Evolutionary conservation across 2,113 vertebrate species (phyloP), one percentile per base, ranked within the genome.

Genomic region (Proterorhinus semilunaris): DNA sequence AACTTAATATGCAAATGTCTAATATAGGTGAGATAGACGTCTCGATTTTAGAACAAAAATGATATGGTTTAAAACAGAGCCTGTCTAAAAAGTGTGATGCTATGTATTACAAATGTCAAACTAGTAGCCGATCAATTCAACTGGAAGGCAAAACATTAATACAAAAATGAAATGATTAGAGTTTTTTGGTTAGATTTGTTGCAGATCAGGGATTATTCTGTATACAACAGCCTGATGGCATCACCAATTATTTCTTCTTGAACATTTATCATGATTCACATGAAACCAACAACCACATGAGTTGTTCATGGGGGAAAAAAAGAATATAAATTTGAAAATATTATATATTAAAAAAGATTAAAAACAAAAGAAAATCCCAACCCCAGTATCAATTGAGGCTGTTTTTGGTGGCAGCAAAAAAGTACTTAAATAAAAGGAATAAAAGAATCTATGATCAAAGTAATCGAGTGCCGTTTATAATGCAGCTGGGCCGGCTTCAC

Each of bases 151-250:
- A 78, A 85, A 81, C 71, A 82, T 64, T 15, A 85, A 83, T 81
- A 77, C 84, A 49, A 1, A 57, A 27, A 21, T 47, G 7, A 57
- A 57, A 27, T 17, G 21, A 36, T 10, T 90, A 81, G 27, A 36
- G 7, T 16, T 92, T 96, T 98, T 97, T 97, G 94, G 95, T 98
- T 97, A 95, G 93, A 96, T 96, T 94, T 94, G 91, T 94, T 92
- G 96, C 79, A 87, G 92, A 80, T 68, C 83, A 72, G 57, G 83
- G 66, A 71, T 68, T 71, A 65, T 79, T 75, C 77, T 76, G 68
- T 71, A 65, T 69, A 65, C 57, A 77, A 75, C 58, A 76, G 70
- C 27, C 80, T 68, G 66, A 79, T 65, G 62, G 72, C 68, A 78
- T 50, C 64, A 16, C 74, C 67, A 62, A 77, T 55, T 73, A 69